phyloP scores from a whole-genome alignment of 92 coral and sea anemone species.

The Parazoanthus swiftii region DNA sequence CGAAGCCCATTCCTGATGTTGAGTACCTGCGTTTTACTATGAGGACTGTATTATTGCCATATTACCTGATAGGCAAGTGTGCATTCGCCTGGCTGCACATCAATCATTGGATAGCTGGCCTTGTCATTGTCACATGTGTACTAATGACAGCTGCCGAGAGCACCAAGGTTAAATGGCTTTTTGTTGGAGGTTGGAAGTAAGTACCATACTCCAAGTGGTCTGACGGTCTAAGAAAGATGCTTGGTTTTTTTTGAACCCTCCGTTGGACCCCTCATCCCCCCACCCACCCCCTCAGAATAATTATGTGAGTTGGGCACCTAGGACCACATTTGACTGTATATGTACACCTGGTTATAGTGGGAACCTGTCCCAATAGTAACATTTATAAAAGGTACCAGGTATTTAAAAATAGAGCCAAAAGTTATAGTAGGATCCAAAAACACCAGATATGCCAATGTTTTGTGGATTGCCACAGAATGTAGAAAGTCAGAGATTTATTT shows the following conservation, averaged over 20 bases:
- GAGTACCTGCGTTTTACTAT: constrained; percentile 65
- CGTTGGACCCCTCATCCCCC: too few species aligned
- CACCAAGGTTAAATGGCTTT: constrained; percentile 64
- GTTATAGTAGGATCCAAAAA: too few species aligned
- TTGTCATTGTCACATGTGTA: constrained; percentile 64
- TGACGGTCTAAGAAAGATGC: too few species aligned
- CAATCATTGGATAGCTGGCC: constrained; percentile 64
- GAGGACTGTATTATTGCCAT: constrained; percentile 71
- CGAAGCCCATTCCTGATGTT: constrained; percentile 38
- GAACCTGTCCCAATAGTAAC: not conserved
- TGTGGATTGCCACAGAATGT: too few species aligned
- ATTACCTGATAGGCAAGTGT: constrained; percentile 79
- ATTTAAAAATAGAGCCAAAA: too few species aligned
- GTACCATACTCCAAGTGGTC: not conserved
- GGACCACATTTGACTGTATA: too few species aligned
- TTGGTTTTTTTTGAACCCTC: too few species aligned
- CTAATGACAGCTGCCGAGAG: constrained; percentile 67
- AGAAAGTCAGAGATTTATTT: too few species aligned
- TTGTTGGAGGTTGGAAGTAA: constrained; percentile 84
- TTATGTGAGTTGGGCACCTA: too few species aligned
- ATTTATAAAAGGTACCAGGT: too few species aligned
- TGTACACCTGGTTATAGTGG: not conserved
- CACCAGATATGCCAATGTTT: too few species aligned
- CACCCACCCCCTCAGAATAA: too few species aligned
- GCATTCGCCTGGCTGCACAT: constrained; percentile 64